Base-by-base conservation (phyloP, 1,140 invertebrate genomes). In the Bombus pyrosoma region DNA sequence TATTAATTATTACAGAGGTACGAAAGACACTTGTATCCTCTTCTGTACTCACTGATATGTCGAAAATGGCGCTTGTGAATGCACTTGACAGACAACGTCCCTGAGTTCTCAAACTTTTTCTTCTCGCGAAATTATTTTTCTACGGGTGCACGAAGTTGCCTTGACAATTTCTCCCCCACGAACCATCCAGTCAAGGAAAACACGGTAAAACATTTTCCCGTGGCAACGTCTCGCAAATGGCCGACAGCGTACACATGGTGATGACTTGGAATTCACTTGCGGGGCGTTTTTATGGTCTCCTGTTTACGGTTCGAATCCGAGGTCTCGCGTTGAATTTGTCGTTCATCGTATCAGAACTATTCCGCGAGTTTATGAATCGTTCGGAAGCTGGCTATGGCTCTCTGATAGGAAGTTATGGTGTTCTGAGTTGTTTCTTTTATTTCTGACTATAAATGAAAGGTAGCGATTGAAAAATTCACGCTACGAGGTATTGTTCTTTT, bases 101-200 rank as follows among this genome's bases (percentile, higher is more conserved):
- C 74, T 68, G 18, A 34, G 8, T n/a, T 57, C 3, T 32, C 57
- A 13, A 83, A 69, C 34, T 68, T 43, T 74, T 43, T 81, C 53
- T 34, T 64, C 41, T 32, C 34, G 25, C 39, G 73, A 69, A 47
- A 53, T 83, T 53, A 59, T 83, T 77, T 69, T 43, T 34, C 59
- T 34, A 32, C 62, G 34, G 22, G 5, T 15, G 62, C 18, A 41
- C n/a, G 22, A 77, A 83, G 53, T 83, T 83, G 43, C 34, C 39
- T 34, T 41, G 81, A 76, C 73, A 77, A 83, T 83, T 62, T 62
- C 59, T 83, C 53, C 62, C n/a, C 34, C 15, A 5, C 28, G n/a
- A 47, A 64, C 22, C 39, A n/a, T 25, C 22, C 12, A 34, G n/a
- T 22, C 28, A 25, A 12, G 37, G 15, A 59, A 66, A 39, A 34